Base-by-base conservation (phyloP, 2,113 vertebrate genomes). In the Rhabdomys dilectus region DNA sequence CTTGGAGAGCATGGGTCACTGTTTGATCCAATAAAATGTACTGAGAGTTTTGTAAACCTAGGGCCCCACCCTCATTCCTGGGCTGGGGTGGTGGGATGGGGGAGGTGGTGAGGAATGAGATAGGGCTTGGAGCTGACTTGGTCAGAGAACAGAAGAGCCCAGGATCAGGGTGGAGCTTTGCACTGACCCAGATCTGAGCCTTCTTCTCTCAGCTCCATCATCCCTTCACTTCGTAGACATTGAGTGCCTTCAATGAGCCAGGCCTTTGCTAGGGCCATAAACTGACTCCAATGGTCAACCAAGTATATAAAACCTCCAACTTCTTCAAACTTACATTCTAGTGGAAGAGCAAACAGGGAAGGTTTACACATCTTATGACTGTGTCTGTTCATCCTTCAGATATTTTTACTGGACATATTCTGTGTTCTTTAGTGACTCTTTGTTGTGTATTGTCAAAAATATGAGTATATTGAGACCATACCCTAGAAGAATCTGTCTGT, bases 21-120 rank as follows among this genome's bases (percentile, higher is more conserved):
- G 31, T 94, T 95, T 51, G 72, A 29, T 51, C 21, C 26, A 89
- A 89, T n/a, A 89, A 81, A 78, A 93, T 82, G 66, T 95, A 66
- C 45, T 70, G 70, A 85, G 73, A 68, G 39, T 88, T 95, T 42
- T 84, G 26, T 72, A 87, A 88, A 36, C 31, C 45, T 45, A 45
- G 53, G 0, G 13, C 73, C 34, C n/a, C 60, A 64, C 10, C 31
- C 39, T 66, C 6, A 42, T 80, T 77, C 62, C 68, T 29, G 19
- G 91, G n/a, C 21, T 39, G 9, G 31, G 70, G 29, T 6, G 9
- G 31, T 26, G 34, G 24, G 6, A 26, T 8, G 29, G 31, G 82
- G 80, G 93, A 88, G 31, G 62, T 68, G 45, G 21, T 84, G 56
- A 84, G 56, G 80, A 81, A 42, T 12, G 81, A 68, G 86, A 77